A percentile compares a stretch with the other conserved stretches of the same genome.
Conservation (phyloP, 64 coral and sea anemone genomes). For the Exaiptasia diaphana region DNA sequence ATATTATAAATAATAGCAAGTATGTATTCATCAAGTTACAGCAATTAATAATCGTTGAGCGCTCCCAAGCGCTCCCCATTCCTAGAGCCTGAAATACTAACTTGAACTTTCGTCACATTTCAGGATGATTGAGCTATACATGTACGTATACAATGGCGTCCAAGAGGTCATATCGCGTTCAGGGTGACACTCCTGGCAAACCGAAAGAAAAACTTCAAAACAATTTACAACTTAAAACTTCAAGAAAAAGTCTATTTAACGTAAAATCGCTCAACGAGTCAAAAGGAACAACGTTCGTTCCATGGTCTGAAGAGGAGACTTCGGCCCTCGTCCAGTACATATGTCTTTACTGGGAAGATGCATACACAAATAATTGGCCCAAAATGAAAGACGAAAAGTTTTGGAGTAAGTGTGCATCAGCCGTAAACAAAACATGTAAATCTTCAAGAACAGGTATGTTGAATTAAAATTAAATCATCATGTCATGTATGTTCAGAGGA, state of each 20-base stretch:
- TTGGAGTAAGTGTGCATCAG: constrained; percentile 45
- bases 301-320: constrained; percentile 47
- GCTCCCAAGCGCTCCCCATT: background rate
- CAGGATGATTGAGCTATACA: background rate
- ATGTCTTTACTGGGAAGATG: constrained; percentile 56
- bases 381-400: constrained; percentile 11
- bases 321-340: constrained; percentile 50
- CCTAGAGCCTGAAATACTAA: background rate
- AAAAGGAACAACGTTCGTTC: background rate
- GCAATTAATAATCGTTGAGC: background rate
- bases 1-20: background rate
- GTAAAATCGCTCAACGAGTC: background rate
- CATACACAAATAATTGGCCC: constrained; percentile 50
- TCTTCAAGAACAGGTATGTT: constrained; percentile 44
- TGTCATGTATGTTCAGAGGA: background rate
- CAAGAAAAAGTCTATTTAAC: constrained; percentile 43
- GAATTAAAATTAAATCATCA: background rate
- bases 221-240: background rate
- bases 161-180: background rate
- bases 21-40: background rate
- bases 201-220: background rate
- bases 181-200: constrained; percentile 57
- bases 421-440: constrained; percentile 29
- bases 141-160: constrained; percentile 3
- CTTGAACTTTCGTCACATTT: background rate